Conservation (phyloP, 37 sponge, comb jelly and placozoan species). For the Dysidea cf. avara region DNA sequence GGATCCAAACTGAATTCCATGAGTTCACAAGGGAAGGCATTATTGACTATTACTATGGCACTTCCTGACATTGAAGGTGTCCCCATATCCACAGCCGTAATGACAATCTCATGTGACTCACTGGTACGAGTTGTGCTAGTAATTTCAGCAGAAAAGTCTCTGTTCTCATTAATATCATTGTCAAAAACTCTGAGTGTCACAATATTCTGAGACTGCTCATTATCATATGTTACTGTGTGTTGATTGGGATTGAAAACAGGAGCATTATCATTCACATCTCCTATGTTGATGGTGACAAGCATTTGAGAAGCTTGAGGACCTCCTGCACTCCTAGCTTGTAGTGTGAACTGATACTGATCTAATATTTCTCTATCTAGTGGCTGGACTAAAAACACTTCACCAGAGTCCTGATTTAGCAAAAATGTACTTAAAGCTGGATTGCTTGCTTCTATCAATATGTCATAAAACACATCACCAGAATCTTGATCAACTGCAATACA, state of each 20-base stretch:
- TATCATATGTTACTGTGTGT: background rate
- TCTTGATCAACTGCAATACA: too few relatives aligned
- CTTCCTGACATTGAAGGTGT: conserved; percentile 18
- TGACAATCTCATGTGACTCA: background rate
- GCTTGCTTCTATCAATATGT: too few relatives aligned
- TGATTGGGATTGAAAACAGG: background rate
- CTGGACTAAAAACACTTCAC: too few relatives aligned
- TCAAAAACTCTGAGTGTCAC: conserved; percentile 19
- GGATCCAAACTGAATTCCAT: background rate
- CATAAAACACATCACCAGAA: too few relatives aligned
- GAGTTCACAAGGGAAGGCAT: background rate
- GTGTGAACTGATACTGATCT: too few relatives aligned
- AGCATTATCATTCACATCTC: background rate
- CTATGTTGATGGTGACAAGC: too few relatives aligned
- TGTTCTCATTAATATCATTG: conserved; percentile 8
- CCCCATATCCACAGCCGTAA: conserved; percentile 51
- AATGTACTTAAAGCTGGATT: too few relatives aligned
- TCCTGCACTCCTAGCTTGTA: too few relatives aligned
- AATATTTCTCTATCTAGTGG: too few relatives aligned
- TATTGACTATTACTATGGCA: background rate
- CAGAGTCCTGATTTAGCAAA: too few relatives aligned
- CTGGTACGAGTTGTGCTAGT: background rate
- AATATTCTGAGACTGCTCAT: background rate
- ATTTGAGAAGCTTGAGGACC: too few relatives aligned
- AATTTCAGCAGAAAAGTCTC: conserved; percentile 1